Percentiles rank a stretch among this genome's conserved stretches.
These are phyloP conservation scores for Scaptomyza pallida DNA, from an alignment of 1,140 invertebrate genomes.

Conservation along the genomic window DNA sequence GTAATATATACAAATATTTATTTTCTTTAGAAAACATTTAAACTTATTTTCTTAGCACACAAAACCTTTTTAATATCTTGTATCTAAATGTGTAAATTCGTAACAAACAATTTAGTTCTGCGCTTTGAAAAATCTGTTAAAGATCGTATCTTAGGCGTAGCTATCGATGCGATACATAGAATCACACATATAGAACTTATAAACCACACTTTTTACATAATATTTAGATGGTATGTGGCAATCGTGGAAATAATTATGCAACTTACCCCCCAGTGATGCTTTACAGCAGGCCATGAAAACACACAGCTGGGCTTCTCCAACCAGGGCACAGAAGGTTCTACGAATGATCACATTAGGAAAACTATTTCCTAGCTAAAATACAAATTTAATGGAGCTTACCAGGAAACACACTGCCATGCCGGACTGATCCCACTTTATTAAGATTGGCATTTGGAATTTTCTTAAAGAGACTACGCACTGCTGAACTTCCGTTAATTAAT, in stretches of 20 bases:
- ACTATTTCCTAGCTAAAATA: background rate
- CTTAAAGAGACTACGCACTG: background rate
- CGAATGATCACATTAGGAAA: background rate
- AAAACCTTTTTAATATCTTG: constrained; percentile 1
- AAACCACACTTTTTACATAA: background rate
- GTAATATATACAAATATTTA: background rate
- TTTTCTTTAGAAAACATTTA: constrained; percentile 16
- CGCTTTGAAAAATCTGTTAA: background rate
- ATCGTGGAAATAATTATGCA: background rate
- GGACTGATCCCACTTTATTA: background rate
- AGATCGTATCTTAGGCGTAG: background rate
- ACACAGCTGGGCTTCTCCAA: constrained; percentile 15
- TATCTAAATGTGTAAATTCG: constrained; percentile 31
- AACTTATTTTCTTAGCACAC: constrained; percentile 7
- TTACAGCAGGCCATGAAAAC: constrained; percentile 14
- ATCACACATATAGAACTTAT: background rate
- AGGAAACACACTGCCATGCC: background rate
- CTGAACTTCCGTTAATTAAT: background rate
- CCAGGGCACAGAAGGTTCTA: constrained; percentile 19
- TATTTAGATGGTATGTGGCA: background rate
- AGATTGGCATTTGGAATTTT: background rate
- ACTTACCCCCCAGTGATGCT: constrained; percentile 36
- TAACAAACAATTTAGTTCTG: constrained; percentile 3
- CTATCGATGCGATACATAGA: background rate
- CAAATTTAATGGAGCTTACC: background rate